Conservation (phyloP, 2,797 vertebrate genomes). For the Molossus molossus region DNA sequence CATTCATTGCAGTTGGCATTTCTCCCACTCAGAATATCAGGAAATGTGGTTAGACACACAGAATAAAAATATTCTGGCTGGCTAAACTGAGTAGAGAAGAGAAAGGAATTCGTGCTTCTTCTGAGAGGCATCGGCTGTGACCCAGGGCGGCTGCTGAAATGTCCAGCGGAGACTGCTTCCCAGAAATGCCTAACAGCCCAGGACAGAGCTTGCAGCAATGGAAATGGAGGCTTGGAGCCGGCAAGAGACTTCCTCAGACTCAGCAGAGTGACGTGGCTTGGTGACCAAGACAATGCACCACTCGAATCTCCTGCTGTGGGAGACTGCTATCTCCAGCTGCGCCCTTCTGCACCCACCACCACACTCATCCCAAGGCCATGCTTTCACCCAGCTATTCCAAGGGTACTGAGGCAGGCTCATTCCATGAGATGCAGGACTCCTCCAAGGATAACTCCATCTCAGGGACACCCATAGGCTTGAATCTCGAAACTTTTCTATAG, state of each 20-base stretch:
- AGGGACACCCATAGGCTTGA: not conserved
- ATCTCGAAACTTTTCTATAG: not conserved
- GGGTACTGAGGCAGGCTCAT: not conserved
- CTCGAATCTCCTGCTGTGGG: not conserved
- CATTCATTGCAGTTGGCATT: not conserved
- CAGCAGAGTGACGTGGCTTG: not conserved
- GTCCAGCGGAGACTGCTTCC: not conserved
- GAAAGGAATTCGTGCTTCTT: not conserved
- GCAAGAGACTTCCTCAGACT: not conserved
- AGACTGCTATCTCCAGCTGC: not conserved
- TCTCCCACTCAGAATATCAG: conserved; percentile 1
- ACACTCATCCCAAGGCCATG: not conserved
- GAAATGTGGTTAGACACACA: conserved; percentile 32
- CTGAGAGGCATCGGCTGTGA: not conserved
- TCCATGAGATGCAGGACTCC: not conserved
- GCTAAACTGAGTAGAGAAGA: not conserved
- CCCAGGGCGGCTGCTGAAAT: not conserved
- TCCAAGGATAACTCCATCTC: not conserved
- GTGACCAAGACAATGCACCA: not conserved
- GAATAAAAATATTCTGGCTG: not conserved
- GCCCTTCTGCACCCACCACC: not conserved
- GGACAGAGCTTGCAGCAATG: not conserved
- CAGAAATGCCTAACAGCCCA: not conserved
- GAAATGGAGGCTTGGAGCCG: not conserved
- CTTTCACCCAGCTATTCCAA: not conserved